phyloP scores from a whole-genome alignment of 2,113 vertebrate genomes.

The Bufo gargarizans region DNA sequence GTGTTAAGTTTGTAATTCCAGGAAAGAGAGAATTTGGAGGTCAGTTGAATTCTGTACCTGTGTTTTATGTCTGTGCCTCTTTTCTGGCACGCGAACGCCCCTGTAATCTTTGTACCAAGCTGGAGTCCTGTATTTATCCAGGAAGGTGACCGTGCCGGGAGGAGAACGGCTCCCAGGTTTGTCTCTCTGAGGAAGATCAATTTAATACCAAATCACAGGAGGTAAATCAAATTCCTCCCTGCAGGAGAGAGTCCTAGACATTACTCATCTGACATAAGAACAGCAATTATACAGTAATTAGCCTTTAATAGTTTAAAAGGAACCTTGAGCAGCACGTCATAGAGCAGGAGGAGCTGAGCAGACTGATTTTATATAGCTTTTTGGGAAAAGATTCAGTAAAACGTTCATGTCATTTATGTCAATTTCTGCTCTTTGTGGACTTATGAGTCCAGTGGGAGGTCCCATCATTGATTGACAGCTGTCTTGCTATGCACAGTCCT shows the following conservation, averaged over 20 bases:
- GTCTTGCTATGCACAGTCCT: no score
- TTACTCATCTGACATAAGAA: not conserved
- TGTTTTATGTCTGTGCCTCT: not conserved
- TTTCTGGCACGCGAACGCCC: no score
- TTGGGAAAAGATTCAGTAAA: no score
- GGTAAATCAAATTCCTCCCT: constrained; percentile 5
- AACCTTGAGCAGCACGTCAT: not conserved
- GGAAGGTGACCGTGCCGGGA: constrained; percentile 6
- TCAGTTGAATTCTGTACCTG: not conserved
- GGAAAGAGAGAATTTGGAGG: not conserved
- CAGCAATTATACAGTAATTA: not conserved
- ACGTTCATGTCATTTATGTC: no score
- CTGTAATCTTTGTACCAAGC: constrained; percentile 33
- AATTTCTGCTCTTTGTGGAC: no score
- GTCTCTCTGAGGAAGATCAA: not conserved
- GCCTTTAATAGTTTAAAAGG: not conserved
- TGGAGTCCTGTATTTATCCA: constrained; percentile 33
- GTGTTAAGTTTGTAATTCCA: not conserved
- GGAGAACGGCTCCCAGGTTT: not conserved
- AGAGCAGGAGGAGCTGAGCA: no score
- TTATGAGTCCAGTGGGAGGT: no score
- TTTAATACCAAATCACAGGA: not conserved
- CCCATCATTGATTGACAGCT: no score
- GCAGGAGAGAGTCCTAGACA: not conserved
- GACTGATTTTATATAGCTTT: no score